A percentile compares a stretch with the other conserved stretches of the same genome.
Evolutionary conservation across 2,113 vertebrate species (phyloP).

Genomic region (Lynx canadensis): DNA sequence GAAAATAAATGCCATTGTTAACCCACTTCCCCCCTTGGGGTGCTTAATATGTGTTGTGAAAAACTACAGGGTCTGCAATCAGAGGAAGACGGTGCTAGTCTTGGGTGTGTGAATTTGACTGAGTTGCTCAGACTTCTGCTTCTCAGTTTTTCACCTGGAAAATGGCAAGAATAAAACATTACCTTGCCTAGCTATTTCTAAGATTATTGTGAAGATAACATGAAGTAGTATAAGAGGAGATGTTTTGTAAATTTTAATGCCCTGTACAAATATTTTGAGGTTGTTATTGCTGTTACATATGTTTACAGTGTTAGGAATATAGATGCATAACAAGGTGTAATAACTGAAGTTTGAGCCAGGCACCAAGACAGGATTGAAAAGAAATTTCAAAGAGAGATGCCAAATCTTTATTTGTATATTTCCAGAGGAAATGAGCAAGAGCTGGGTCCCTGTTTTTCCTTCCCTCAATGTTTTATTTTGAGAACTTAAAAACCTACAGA

Average conservation of each 20-base stretch:
- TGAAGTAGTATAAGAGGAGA: not conserved
- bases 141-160: not conserved
- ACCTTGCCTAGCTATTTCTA: not conserved
- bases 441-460: not conserved
- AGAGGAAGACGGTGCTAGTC: not conserved
- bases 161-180: not conserved
- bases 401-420: not conserved
- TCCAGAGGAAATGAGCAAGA: not conserved
- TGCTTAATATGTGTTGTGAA: not conserved
- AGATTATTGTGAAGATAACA: not conserved
- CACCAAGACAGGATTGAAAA: not conserved
- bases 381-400: not conserved
- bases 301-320: not conserved
- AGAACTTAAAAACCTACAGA: not conserved
- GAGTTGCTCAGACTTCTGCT: not conserved
- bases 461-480: not conserved
- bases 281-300: not conserved
- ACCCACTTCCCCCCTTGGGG: not conserved
- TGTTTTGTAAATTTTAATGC: not conserved
- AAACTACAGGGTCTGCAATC: fast-evolving
- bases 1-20: not conserved
- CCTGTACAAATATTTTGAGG: not conserved
- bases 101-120: not conserved
- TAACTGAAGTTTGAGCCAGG: not conserved
- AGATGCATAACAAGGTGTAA: not conserved